Conservation (phyloP, 2,888 invertebrate species). For the Lissocephala sabroskyi region DNA sequence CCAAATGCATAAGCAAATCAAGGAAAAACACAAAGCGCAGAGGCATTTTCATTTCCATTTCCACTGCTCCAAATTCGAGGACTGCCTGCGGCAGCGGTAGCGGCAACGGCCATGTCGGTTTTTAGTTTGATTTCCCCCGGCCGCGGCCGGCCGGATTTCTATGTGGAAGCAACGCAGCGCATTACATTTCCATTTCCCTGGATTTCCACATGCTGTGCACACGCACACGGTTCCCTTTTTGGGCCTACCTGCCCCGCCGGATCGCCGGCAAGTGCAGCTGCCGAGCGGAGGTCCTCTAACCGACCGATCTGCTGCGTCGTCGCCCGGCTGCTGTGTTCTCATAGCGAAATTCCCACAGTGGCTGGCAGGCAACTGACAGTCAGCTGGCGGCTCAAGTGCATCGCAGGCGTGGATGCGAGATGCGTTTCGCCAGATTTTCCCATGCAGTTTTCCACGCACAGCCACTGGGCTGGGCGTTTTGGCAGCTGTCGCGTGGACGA, state of each 20-base stretch:
- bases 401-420: slow-evolving; percentile 27
- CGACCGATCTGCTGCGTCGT: slow-evolving; percentile 27
- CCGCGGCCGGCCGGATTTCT: slow-evolving; percentile 15
- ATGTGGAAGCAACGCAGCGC: slow-evolving; percentile 13
- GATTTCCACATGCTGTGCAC: slow-evolving; percentile 45
- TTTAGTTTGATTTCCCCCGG: no score
- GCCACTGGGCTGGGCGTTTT: slow-evolving; percentile 12
- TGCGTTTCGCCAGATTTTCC: slow-evolving; percentile 50
- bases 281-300: no score
- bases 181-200: slow-evolving; percentile 26
- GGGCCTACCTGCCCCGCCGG: no score
- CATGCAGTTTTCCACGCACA: slow-evolving; percentile 44
- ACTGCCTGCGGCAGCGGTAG: background rate
- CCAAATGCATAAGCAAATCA: background rate
- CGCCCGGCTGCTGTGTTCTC: slow-evolving; percentile 38
- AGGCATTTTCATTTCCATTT: slow-evolving; percentile 14
- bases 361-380: slow-evolving; percentile 39
- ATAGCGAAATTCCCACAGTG: slow-evolving; percentile 54
- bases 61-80: slow-evolving; percentile 35
- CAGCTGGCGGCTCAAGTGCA: slow-evolving; percentile 54
- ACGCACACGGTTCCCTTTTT: slow-evolving; percentile 34
- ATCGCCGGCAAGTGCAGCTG: no score
- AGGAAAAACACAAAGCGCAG: background rate
- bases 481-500: slow-evolving; percentile 54
- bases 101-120: no score